phyloP scores from a whole-genome alignment of 2,888 invertebrate genomes.

The Philonicus albiceps region DNA sequence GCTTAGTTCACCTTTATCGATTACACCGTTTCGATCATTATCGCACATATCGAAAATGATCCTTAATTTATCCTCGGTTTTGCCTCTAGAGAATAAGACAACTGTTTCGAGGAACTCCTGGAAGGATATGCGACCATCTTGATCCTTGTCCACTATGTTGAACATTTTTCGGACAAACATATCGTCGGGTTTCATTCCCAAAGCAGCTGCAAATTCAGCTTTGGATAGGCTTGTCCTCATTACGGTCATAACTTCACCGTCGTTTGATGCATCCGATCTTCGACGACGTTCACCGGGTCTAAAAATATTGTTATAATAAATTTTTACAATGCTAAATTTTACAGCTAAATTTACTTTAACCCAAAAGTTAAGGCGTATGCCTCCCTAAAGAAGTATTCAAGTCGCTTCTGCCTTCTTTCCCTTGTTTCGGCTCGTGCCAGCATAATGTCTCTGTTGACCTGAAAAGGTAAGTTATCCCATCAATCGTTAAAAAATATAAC shows the following conservation, averaged over 20 bases:
- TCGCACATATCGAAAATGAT: slow-evolving; percentile 99
- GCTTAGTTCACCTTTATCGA: slow-evolving; percentile 90
- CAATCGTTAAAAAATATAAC: neutral
- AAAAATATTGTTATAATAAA: neutral
- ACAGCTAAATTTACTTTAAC: slow-evolving; percentile 60
- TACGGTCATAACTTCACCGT: slow-evolving; percentile 88
- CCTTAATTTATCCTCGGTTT: slow-evolving; percentile 90
- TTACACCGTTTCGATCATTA: slow-evolving; percentile 91
- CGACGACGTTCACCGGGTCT: slow-evolving; percentile 84
- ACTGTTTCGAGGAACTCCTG: slow-evolving; percentile 96
- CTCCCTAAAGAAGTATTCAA: slow-evolving; percentile 96
- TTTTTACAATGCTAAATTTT: neutral
- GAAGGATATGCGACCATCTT: slow-evolving; percentile 92
- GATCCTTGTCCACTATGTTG: slow-evolving; percentile 94
- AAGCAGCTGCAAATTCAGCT: slow-evolving; percentile 91
- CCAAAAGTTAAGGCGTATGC: slow-evolving; percentile 95
- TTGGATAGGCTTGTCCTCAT: slow-evolving; percentile 93
- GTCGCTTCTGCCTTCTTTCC: slow-evolving; percentile 87
- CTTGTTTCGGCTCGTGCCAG: slow-evolving; percentile 91
- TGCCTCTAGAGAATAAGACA: slow-evolving; percentile 88
- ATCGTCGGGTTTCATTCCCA: slow-evolving; percentile 94
- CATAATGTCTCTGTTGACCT: slow-evolving; percentile 80
- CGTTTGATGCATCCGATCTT: slow-evolving; percentile 74
- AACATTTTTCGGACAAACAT: slow-evolving; percentile 98
- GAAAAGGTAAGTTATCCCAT: slow-evolving; percentile 8